Conservation (phyloP, 2,888 invertebrate genomes). For the Pristionchus exspectatus region DNA sequence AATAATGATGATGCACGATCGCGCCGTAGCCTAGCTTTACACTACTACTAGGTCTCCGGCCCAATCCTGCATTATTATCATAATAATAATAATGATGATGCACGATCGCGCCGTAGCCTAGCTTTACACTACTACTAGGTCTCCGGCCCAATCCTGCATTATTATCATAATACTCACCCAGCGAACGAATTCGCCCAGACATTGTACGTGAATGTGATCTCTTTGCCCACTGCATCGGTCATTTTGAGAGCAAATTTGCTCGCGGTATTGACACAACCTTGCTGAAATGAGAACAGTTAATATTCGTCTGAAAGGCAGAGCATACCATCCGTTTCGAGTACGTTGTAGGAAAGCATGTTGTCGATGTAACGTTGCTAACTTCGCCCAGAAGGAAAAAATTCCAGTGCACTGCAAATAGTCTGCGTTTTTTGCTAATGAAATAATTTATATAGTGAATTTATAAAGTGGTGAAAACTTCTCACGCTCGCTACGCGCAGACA, state of each 20-base stretch:
- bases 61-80: no score
- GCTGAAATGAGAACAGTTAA: background rate
- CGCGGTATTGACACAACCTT: background rate
- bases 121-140: no score
- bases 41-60: no score
- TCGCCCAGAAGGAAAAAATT: background rate
- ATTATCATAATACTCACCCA: no score
- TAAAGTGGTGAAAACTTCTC: background rate
- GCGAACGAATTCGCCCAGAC: background rate
- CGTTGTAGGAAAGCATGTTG: background rate
- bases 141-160: no score
- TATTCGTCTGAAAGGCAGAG: background rate
- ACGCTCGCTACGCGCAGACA: background rate
- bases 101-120: no score
- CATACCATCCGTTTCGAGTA: background rate
- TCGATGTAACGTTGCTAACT: background rate
- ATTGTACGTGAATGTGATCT: background rate
- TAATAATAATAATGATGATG: no score
- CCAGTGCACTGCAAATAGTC: constrained; percentile 1
- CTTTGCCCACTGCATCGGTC: background rate
- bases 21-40: no score
- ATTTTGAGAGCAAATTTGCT: background rate
- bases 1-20: no score
- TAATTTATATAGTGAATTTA: no score
- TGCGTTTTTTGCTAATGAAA: no score